Conservation (phyloP, 2,888 invertebrate genomes). For the Eristalis arbustorum region DNA sequence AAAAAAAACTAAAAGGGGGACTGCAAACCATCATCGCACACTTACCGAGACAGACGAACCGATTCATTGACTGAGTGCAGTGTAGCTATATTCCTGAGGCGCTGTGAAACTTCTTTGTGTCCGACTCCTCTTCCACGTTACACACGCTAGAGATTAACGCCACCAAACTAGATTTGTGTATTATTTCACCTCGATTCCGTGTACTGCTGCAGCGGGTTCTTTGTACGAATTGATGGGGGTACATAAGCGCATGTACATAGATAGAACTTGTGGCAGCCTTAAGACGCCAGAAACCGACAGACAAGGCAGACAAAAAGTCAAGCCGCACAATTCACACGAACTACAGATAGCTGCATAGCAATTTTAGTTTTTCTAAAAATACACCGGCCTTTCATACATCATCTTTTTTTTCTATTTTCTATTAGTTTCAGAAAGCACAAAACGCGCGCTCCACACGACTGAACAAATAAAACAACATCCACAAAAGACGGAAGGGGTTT, state of each 20-base stretch:
- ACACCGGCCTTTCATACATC: slow-evolving; percentile 41
- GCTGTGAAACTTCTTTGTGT: background rate
- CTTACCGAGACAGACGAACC: slow-evolving; percentile 12
- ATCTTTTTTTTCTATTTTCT: background rate
- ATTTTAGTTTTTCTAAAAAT: slow-evolving; percentile 59
- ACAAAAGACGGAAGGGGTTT: background rate
- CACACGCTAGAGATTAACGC: background rate
- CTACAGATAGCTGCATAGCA: slow-evolving; percentile 14
- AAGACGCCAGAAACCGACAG: background rate
- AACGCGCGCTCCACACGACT: slow-evolving; percentile 44
- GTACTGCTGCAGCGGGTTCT: background rate
- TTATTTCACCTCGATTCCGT: background rate
- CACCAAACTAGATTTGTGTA: slow-evolving; percentile 18
- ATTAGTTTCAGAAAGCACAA: slow-evolving; percentile 15
- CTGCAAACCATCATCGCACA: background rate
- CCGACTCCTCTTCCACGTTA: background rate
- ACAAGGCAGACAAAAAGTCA: slow-evolving; percentile 34
- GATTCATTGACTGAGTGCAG: background rate
- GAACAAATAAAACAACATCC: background rate
- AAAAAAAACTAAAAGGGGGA: too few relatives aligned
- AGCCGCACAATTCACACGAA: slow-evolving; percentile 11
- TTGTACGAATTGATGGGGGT: background rate
- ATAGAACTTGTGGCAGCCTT: background rate
- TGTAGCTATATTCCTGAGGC: background rate
- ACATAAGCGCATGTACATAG: background rate